Evolutionary conservation across 2,113 vertebrate genomes (phyloP).

Genomic region (Triplophysa tibetana): DNA sequence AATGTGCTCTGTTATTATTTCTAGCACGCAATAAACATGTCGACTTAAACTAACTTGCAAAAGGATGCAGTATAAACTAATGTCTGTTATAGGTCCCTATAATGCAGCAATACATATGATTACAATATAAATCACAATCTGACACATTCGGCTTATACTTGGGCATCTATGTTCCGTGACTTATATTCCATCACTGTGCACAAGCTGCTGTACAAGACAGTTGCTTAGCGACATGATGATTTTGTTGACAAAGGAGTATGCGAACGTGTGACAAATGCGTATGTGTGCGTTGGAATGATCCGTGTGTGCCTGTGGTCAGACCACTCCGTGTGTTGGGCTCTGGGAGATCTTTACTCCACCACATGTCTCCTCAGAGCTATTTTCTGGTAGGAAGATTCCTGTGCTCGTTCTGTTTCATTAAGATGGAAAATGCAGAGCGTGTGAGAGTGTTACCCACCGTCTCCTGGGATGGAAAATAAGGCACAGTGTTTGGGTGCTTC

Average conservation of each 20-base stretch:
- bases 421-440: background rate
- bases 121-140: no score
- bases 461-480: conserved; percentile 5
- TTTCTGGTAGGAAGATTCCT: background rate
- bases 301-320: conserved; percentile 51
- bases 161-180: no score
- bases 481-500: conserved; percentile 9
- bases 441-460: background rate
- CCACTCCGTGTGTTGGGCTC: conserved; percentile 41
- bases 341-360: conserved; percentile 43
- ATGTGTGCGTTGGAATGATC: conserved; percentile 49
- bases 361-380: conserved; percentile 24
- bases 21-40: no score
- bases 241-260: conserved; percentile 57
- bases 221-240: conserved; percentile 60
- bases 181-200: conserved; percentile 2
- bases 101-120: no score
- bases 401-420: background rate
- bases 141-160: no score
- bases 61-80: no score
- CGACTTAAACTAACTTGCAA: no score
- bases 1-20: no score
- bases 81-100: no score
- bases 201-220: conserved; percentile 38
- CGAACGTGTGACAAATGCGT: conserved; percentile 5